Base-by-base conservation (phyloP, 2,113 vertebrate genomes). In the Prochilodus magdalenae region DNA sequence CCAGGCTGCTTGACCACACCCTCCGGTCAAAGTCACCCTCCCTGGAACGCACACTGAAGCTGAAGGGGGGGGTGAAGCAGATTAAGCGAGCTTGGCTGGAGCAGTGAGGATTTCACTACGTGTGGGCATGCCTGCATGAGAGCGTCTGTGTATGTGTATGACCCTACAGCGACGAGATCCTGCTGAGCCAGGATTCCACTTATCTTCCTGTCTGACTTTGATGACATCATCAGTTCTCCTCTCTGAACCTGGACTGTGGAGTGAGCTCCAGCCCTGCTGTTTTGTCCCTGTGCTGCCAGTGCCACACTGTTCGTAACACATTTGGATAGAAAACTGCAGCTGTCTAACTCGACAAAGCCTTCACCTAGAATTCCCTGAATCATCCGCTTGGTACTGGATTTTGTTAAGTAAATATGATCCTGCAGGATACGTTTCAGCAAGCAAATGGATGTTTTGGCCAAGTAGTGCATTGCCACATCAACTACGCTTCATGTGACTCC, bases 21-120 rank as follows among this genome's bases (percentile, higher is more conserved):
- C 91, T 88, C 88, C 77, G 89, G 90, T 88, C 90, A 91, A 93
- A 91, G 89, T 91, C 88, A 87, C 83, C 53, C 73, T 82, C 49
- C 36, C 51, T 90, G 85, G 83, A 82, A 75, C 69, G 81, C 66
- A 66, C 47, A 53, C 49, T 77, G 40, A 80, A 81, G 70, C 24
- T 53, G 22, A 40, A 76, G 71, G 16, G 44, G 75, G 71, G 73
- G 89, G 74, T 69, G 36, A 22, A 24, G 49, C 26, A 65, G 73
- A 74, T 83, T 78, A 71, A 27, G 72, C 12, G 49, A 71, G 49
- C 63, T 74, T 63, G 55, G 70, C 72, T 51, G 36, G 49, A 60
- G 63, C 18, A n/a, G 65, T 36, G 18, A 40, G 71, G 71, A 83
- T 70, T 69, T 63, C 47, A 53, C 24, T 73, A 53, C 33, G 5